Percentiles rank a stretch among this genome's conserved stretches.
These are phyloP conservation scores for Nasonia oneida DNA, from an alignment of 2,888 invertebrate species.

Conservation along the genomic window DNA sequence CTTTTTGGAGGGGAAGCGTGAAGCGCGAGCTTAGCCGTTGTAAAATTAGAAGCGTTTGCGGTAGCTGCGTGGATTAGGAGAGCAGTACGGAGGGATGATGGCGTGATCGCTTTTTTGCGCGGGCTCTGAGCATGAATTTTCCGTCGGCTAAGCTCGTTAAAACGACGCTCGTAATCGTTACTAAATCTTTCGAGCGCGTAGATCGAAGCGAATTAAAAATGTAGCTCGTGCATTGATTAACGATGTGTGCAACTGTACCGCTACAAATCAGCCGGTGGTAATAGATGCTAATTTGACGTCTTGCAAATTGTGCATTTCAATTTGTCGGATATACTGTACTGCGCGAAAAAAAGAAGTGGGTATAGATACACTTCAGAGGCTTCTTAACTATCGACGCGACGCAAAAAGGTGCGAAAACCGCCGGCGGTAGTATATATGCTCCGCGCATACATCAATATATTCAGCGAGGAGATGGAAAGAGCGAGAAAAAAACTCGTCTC, in stretches of 20 bases:
- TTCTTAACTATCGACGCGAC: background rate
- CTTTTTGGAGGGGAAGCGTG: background rate
- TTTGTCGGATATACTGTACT: no score
- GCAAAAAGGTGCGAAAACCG: background rate
- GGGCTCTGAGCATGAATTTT: background rate
- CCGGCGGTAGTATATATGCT: background rate
- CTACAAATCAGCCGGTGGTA: no score
- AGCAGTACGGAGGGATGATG: background rate
- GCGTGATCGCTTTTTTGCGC: background rate
- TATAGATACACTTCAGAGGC: background rate
- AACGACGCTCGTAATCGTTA: no score
- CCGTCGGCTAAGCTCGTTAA: no score
- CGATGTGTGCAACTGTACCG: no score
- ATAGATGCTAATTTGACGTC: no score
- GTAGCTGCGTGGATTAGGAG: background rate
- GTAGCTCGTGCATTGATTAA: no score
- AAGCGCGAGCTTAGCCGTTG: background rate
- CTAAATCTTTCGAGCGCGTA: no score
- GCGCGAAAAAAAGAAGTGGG: no score
- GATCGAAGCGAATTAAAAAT: no score
- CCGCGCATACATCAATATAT: slow-evolving; percentile 19
- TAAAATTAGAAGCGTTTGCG: background rate
- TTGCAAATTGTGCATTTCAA: no score
- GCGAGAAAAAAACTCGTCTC: background rate
- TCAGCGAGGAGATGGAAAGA: background rate